Conservation (phyloP, 1,140 invertebrate species). For the Dendrolimus punctatus region DNA sequence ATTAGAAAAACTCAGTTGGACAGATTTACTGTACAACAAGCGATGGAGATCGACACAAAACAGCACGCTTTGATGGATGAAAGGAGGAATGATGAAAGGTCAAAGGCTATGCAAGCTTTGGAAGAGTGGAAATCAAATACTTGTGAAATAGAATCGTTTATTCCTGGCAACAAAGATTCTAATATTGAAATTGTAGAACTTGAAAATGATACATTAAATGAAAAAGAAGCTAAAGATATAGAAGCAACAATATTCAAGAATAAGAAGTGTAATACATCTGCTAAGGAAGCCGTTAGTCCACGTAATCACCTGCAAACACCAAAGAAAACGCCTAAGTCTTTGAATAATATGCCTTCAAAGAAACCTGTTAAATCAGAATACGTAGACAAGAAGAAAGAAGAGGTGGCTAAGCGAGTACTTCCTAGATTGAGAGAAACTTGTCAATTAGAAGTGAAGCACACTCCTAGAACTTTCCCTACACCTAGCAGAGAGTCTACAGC, state of each 20-base stretch:
- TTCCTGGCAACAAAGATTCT: neutral
- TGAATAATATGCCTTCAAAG: conserved; percentile 22
- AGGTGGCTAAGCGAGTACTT: conserved; percentile 46
- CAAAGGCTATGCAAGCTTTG: conserved; percentile 77
- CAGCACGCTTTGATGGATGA: conserved; percentile 72
- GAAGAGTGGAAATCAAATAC: conserved; percentile 74
- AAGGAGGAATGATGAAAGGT: conserved; percentile 71
- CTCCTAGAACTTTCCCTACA: conserved; percentile 85
- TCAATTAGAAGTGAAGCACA: conserved; percentile 80
- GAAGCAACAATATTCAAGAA: too few species aligned
- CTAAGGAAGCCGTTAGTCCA: too few species aligned
- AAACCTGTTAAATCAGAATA: conserved; percentile 46
- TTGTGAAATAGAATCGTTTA: too few species aligned
- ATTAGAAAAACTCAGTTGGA: conserved; percentile 65
- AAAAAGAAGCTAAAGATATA: neutral
- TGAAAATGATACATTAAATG: neutral
- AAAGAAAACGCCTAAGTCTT: conserved; percentile 12
- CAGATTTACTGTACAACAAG: conserved; percentile 73
- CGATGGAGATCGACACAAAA: conserved; percentile 74
- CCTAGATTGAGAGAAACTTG: conserved; percentile 74
- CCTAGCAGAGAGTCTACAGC: conserved; percentile 85
- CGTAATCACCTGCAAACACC: conserved; percentile 20
- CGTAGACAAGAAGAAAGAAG: conserved; percentile 50
- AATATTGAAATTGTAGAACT: neutral
- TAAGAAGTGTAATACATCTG: too few species aligned